Percentiles rank a stretch among this genome's conserved stretches.
These are phyloP conservation scores for Chrosomus eos DNA, from an alignment of 2,797 vertebrate genomes.

Conservation along the genomic window DNA sequence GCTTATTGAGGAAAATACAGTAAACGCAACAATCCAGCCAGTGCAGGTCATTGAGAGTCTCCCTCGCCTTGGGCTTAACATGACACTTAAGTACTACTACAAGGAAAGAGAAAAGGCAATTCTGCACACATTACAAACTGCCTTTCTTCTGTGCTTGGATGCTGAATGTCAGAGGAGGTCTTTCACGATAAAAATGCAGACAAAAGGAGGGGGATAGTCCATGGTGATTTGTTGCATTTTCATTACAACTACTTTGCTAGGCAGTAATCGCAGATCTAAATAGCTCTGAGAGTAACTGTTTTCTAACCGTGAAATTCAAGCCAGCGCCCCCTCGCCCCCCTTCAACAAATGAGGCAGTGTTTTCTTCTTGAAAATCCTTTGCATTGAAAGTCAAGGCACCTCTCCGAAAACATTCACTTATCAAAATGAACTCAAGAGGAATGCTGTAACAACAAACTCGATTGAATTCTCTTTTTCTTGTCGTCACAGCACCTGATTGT, in stretches of 20 bases:
- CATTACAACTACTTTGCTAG: constrained; percentile 71
- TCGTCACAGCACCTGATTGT: constrained; percentile 38
- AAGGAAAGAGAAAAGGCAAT: constrained; percentile 83
- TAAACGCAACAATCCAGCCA: constrained; percentile 82
- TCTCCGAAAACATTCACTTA: constrained; percentile 65
- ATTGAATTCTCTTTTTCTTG: constrained; percentile 46
- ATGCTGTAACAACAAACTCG: constrained; percentile 59
- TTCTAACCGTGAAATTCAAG: constrained; percentile 76
- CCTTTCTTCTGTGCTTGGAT: constrained; percentile 75
- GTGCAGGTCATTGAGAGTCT: constrained; percentile 83
- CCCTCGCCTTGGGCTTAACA: constrained; percentile 87
- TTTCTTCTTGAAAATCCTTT: constrained; percentile 71
- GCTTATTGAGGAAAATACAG: constrained; percentile 73
- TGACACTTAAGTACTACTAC: constrained; percentile 87
- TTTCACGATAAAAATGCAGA: constrained; percentile 64
- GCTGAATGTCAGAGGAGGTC: constrained; percentile 79
- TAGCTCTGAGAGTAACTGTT: constrained; percentile 73
- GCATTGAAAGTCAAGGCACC: constrained; percentile 69
- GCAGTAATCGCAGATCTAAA: constrained; percentile 78
- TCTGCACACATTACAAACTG: constrained; percentile 81
- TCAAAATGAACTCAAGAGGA: constrained; percentile 59
- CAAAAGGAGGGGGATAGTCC: constrained; percentile 60
- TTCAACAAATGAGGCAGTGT: constrained; percentile 69
- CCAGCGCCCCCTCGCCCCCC: constrained; percentile 40
- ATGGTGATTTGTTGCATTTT: constrained; percentile 77